phyloP scores from a whole-genome alignment of 1,140 invertebrate genomes.

The Fopius arisanus region DNA sequence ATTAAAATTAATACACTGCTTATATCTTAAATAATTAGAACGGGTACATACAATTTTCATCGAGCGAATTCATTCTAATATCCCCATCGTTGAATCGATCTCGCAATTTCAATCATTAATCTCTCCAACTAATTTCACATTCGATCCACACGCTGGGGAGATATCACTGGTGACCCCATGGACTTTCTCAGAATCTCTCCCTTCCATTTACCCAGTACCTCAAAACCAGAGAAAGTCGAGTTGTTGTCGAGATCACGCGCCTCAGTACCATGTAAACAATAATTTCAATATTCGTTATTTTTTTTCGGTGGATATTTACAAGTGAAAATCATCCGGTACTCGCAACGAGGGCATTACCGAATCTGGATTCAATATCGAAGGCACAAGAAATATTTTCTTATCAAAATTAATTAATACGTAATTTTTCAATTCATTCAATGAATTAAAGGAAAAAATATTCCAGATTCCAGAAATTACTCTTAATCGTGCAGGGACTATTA shows the following conservation, averaged over 20 bases:
- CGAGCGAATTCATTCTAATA: background rate
- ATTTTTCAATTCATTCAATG: too few species aligned
- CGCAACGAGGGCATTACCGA: background rate
- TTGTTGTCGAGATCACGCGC: background rate
- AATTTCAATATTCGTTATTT: background rate
- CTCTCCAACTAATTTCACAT: background rate
- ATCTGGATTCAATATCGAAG: background rate
- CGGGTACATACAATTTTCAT: background rate
- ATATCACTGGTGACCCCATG: background rate
- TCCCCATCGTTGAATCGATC: background rate
- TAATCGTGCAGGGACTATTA: too few species aligned
- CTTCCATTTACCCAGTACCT: background rate
- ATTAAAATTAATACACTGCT: slow-evolving; percentile 38
- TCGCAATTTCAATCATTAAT: background rate
- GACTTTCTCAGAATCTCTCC: background rate
- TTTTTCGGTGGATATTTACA: slow-evolving; percentile 44
- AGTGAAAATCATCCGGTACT: slow-evolving; percentile 26
- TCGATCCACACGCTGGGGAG: background rate
- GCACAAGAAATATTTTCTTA: background rate
- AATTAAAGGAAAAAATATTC: too few species aligned
- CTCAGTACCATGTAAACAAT: background rate
- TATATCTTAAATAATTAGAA: slow-evolving; percentile 32
- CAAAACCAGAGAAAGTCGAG: background rate
- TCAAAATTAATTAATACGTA: too few species aligned
- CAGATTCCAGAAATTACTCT: too few species aligned